Percentiles rank a stretch among this genome's conserved stretches.
Evolutionary conservation across 2,797 vertebrate genomes (phyloP).

Genomic region (Poecilia velifera): DNA sequence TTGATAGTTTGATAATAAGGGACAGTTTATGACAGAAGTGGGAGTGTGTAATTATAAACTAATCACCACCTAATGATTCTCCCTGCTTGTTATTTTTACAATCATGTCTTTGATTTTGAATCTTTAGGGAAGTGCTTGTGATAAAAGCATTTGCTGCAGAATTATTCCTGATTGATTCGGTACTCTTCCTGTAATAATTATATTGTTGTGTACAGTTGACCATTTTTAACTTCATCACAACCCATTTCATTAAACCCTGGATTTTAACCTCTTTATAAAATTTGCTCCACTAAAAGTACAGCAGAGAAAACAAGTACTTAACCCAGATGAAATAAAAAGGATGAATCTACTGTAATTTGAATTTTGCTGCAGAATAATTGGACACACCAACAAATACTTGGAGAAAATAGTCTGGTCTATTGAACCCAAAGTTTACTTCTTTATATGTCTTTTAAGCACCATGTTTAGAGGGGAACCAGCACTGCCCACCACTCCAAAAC

Average conservation of each 20-base stretch:
- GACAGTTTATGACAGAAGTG: background rate
- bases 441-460: background rate
- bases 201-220: background rate
- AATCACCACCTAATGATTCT: background rate
- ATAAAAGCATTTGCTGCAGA: background rate
- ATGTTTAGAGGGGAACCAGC: background rate
- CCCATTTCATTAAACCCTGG: background rate
- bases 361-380: background rate
- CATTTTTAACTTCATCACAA: background rate
- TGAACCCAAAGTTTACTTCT: background rate
- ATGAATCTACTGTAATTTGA: background rate
- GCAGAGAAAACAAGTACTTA: background rate
- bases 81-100: background rate
- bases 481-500: background rate
- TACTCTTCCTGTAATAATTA: background rate
- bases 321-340: background rate
- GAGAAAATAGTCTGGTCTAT: background rate
- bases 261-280: slow-evolving; percentile 22
- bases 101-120: background rate
- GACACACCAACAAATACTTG: background rate
- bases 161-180: background rate
- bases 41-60: background rate
- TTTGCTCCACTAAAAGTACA: background rate
- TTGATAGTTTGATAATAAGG: background rate
- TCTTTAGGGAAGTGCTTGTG: background rate